Percentiles rank a stretch among this genome's conserved stretches.
Evolutionary conservation across 2,797 vertebrate species (phyloP).

Genomic region (Crax fasciolata): DNA sequence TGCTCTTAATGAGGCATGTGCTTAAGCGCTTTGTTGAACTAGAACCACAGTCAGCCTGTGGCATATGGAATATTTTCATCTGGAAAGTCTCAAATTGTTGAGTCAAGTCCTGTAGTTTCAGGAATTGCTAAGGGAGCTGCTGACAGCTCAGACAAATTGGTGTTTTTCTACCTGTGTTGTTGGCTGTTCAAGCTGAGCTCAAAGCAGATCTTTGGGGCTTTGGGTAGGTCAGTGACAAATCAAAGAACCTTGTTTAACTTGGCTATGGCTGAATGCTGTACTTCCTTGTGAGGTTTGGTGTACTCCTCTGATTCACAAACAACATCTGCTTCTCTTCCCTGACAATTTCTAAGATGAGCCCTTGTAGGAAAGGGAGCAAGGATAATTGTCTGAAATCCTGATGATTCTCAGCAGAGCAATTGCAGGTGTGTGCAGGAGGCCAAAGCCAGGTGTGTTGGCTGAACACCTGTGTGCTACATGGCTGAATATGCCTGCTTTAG

Average conservation of each 20-base stretch:
- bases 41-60: background rate
- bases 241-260: slow-evolving; percentile 37
- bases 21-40: background rate
- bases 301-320: background rate
- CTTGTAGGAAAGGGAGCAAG: background rate
- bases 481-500: background rate
- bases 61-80: background rate
- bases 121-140: slow-evolving; percentile 9
- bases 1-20: background rate
- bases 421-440: background rate
- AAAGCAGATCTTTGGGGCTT: slow-evolving; percentile 2
- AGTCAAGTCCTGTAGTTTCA: background rate
- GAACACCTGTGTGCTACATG: background rate
- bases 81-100: slow-evolving; percentile 19
- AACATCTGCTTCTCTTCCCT: background rate
- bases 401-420: background rate
- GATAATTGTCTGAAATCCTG: background rate
- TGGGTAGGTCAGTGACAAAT: slow-evolving; percentile 10
- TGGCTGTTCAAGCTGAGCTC: background rate
- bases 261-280: background rate
- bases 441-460: background rate
- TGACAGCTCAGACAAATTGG: slow-evolving; percentile 13
- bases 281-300: background rate
- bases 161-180: slow-evolving; percentile 37
- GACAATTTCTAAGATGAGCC: background rate